phyloP scores from a whole-genome alignment of 1,140 invertebrate genomes.

The Gonioctena quinquepunctata region DNA sequence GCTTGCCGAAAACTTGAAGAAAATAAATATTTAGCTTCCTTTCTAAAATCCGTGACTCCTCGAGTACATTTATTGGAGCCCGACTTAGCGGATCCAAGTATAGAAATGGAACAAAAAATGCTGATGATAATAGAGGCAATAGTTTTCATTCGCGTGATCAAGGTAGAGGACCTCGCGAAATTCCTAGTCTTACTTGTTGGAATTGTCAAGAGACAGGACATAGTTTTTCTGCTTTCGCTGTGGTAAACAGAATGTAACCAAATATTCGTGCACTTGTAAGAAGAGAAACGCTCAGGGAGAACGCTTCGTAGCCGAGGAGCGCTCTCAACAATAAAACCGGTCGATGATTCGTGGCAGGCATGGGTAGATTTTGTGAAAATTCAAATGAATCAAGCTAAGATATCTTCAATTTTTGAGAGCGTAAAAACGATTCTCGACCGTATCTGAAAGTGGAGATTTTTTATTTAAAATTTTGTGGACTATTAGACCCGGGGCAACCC shows the following conservation, averaged over 20 bases:
- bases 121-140: not conserved
- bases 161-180: not conserved
- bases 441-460: not conserved
- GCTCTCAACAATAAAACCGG: slow-evolving; percentile 3
- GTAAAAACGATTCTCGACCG: not conserved
- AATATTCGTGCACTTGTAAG: slow-evolving; percentile 4
- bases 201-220: not conserved
- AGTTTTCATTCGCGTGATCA: not conserved
- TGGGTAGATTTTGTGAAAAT: slow-evolving; percentile 5
- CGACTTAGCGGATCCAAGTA: slow-evolving; percentile 11
- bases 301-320: not conserved
- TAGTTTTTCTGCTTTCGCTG: not conserved
- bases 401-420: not conserved
- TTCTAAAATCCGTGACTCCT: not conserved
- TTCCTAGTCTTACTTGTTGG: not conserved
- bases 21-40: not conserved
- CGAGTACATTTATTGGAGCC: slow-evolving; percentile 5
- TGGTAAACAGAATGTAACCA: not conserved
- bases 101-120: not conserved
- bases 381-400: not conserved
- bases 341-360: slow-evolving; percentile 1
- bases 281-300: slow-evolving; percentile 16
- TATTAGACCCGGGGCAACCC: not conserved
- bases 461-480: not conserved
- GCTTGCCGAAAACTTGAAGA: slow-evolving; percentile 3